phyloP scores from a whole-genome alignment of 1,140 invertebrate species.

The Drosophila chauvacae region DNA sequence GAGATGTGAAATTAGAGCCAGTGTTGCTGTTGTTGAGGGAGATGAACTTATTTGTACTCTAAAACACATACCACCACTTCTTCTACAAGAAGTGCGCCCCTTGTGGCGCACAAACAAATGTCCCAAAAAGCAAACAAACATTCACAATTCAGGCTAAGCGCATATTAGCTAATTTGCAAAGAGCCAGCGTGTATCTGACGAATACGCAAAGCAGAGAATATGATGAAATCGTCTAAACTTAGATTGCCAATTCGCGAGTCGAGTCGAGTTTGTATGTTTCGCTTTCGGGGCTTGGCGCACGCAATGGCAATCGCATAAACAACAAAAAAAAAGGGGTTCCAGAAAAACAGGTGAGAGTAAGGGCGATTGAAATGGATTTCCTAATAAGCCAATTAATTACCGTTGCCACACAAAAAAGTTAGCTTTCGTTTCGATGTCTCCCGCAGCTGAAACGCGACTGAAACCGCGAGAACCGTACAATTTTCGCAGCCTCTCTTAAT shows the following conservation, averaged over 20 bases:
- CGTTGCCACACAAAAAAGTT: conserved; percentile 35
- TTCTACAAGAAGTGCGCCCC: neutral
- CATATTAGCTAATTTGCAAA: conserved; percentile 79
- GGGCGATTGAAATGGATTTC: conserved; percentile 27
- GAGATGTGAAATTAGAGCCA: conserved; percentile 57
- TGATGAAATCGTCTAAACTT: conserved; percentile 78
- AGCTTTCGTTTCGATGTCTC: conserved; percentile 17
- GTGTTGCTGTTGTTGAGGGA: neutral
- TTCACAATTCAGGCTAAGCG: conserved; percentile 66
- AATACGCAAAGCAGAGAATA: conserved; percentile 65
- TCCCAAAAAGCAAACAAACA: conserved; percentile 38
- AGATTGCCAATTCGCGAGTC: conserved; percentile 53
- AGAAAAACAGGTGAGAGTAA: conserved; percentile 7
- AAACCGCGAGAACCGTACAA: conserved; percentile 47
- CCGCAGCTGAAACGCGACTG: conserved; percentile 57
- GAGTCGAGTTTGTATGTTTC: neutral
- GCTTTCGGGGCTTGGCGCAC: conserved; percentile 55
- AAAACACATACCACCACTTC: neutral
- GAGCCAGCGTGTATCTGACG: conserved; percentile 38
- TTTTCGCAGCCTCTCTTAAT: conserved; percentile 46
- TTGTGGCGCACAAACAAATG: conserved; percentile 4
- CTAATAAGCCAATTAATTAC: conserved; percentile 71
- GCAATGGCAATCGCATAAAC: conserved; percentile 28
- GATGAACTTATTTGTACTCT: neutral
- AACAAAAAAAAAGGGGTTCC: conserved; percentile 5